Evolutionary conservation across 1,140 invertebrate genomes (phyloP).

Genomic region (Formica exsecta): DNA sequence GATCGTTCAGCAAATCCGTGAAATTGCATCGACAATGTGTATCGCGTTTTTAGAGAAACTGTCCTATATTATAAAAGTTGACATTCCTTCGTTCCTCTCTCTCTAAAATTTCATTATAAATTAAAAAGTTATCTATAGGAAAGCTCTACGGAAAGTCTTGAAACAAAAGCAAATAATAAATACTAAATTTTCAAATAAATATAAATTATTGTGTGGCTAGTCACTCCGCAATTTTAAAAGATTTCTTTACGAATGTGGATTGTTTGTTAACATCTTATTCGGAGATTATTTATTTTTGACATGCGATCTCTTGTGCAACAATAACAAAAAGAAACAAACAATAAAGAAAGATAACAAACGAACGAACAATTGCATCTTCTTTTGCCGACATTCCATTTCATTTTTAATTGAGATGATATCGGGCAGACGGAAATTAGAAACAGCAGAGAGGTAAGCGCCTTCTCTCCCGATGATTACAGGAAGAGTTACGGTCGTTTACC

Average conservation of each 20-base stretch:
- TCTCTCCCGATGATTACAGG: constrained; percentile 55
- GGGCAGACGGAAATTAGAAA: constrained; percentile 46
- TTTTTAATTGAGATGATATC: constrained; percentile 44
- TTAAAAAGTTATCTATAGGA: neutral
- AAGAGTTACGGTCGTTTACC: constrained; percentile 58
- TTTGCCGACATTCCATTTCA: neutral
- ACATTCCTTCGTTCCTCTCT: no score
- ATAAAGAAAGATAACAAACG: neutral
- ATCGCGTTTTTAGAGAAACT: constrained; percentile 8
- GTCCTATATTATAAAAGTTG: no score
- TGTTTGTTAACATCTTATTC: neutral
- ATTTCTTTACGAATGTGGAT: no score
- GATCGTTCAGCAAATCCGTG: constrained; percentile 25
- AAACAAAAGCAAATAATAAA: neutral
- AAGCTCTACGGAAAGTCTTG: neutral
- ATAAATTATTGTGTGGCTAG: neutral
- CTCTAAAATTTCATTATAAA: neutral
- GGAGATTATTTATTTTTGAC: neutral
- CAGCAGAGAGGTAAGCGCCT: constrained; percentile 37
- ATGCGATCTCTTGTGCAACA: neutral
- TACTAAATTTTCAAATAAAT: neutral
- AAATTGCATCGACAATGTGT: constrained; percentile 34
- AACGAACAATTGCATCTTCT: constrained; percentile 2
- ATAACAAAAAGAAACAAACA: neutral
- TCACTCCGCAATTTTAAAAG: neutral